phyloP scores from a whole-genome alignment of 2,888 invertebrate genomes.

The Aphidius colemani region DNA sequence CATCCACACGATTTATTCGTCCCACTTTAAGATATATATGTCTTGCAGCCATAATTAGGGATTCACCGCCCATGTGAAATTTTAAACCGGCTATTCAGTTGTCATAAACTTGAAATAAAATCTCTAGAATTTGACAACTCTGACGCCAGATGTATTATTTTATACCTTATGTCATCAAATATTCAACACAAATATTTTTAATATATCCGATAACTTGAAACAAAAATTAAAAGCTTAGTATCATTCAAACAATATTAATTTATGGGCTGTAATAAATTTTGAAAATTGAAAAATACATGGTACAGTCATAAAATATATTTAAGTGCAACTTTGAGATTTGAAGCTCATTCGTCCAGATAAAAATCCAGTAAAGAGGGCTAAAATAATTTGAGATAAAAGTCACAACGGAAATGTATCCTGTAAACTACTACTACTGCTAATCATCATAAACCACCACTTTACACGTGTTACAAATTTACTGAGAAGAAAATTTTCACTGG shows the following conservation, averaged over 20 bases:
- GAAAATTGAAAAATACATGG: background rate
- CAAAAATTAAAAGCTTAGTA: background rate
- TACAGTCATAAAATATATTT: no score
- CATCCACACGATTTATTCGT: slow-evolving; percentile 31
- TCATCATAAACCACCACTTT: slow-evolving; percentile 55
- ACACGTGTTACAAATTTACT: slow-evolving; percentile 56
- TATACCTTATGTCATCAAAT: background rate
- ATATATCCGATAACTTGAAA: slow-evolving; percentile 5
- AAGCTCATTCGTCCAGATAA: no score
- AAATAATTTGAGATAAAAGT: slow-evolving; percentile 11
- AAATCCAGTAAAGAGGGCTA: no score
- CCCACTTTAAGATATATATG: background rate
- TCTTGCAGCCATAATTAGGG: slow-evolving; percentile 45
- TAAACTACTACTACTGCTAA: slow-evolving; percentile 50
- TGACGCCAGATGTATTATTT: slow-evolving; percentile 12
- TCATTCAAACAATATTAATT: background rate
- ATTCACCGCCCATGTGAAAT: slow-evolving; percentile 35
- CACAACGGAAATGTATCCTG: slow-evolving; percentile 52
- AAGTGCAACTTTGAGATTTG: no score
- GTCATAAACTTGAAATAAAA: slow-evolving; percentile 30
- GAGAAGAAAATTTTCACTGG: slow-evolving; percentile 45
- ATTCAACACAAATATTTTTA: background rate
- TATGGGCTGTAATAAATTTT: background rate
- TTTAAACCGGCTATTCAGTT: slow-evolving; percentile 40
- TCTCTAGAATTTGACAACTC: slow-evolving; percentile 24